Base-by-base conservation (phyloP, 2,113 vertebrate species). In the Sceloporus undulatus region DNA sequence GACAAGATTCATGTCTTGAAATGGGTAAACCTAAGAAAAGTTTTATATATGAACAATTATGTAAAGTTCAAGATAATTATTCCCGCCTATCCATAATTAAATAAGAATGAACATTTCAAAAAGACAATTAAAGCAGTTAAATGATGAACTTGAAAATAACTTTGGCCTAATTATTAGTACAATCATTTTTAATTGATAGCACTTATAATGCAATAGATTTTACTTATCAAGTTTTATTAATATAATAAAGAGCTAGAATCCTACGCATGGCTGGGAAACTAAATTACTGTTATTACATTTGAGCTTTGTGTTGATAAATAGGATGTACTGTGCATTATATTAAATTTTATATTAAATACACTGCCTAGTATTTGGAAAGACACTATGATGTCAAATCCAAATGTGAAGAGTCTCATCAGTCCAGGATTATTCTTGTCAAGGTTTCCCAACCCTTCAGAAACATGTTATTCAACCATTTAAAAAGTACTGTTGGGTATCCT, bases 201-300 rank as follows among this genome's bases (percentile, higher is more conserved):
- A 95, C 92, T 96, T 95, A 91, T 42, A 94, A 94, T 84, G 91
- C 89, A 94, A 95, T 95, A 92, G 89, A 89, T 92, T 90, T 92
- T 91, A 94, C 79, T 95, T 95, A 95, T 92, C 92, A 82, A 73
- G 86, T 71, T 93, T 92, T 91, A 96, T 96, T 96, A 95, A 89
- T 95, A 96, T 97, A 96, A 97, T 94, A 96, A 96, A 94, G 87
- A 91, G 85, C 73, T 85, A 90, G 86, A 95, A 94, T 86, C 91
- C 91, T 91, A 92, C 95, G 87, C 92, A 94, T 78, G 74, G 88
- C 82, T 66, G 9, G 83, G 85, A 94, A 95, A 93, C 92, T 93
- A 95, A 96, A 94, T 96, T 92, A 94, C 76, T 95, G 91, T 81
- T 81, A 93, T 95, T 95, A 94, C 84, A 94, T 94, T 96, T 93